Base-by-base conservation (phyloP, 2,888 invertebrate genomes). In the Drosophila imparisetae region DNA sequence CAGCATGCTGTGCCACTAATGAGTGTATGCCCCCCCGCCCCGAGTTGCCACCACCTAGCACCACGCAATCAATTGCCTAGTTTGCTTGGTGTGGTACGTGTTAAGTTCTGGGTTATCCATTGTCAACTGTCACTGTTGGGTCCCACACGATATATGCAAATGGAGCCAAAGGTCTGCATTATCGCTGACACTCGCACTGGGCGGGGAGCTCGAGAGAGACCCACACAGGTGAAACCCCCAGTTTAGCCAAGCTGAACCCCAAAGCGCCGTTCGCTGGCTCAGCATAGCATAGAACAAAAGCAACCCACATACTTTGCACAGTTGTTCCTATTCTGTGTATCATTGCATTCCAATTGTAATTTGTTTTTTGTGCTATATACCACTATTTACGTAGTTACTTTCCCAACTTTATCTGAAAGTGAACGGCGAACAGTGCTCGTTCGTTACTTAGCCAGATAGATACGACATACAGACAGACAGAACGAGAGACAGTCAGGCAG, bases 311-410 rank as follows among this genome's bases (percentile, higher is more conserved):
- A 55, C 53, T 75, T 66, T 68, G 49, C 68, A 75, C 76, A 80
- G 75, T 80, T 77, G 63, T 72, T 72, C 58, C 81, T 78, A 72
- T 61, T 72, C 52, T 57, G 57, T 77, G 81, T 78, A 68, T 72
- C 78, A 83, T 80, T 69, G 80, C 77, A 86, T 85, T 86, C 86
- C 86, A 88, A 90, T 90, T 90, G 83, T 84, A 88, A 84, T 90
- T 88, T 87, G 75, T 66, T 70, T 74, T 54, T 69, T 65, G 61
- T 69, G 59, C 66, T 68, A 78, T 61, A 76, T 70, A 72, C n/a
- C 0, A 21, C 8, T 63, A 54, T 76, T 69, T 70, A 66, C 72
- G 72, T 75, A 71, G 76, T 81, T 86, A 85, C 89, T 85, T 89
- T 85, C 85, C 85, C 89, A 85, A 83, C 75, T 85, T 74, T 85